Evolutionary conservation across 2,888 invertebrate species (phyloP), one percentile per base, ranked within the genome.

Genomic region (Tachina grossa): DNA sequence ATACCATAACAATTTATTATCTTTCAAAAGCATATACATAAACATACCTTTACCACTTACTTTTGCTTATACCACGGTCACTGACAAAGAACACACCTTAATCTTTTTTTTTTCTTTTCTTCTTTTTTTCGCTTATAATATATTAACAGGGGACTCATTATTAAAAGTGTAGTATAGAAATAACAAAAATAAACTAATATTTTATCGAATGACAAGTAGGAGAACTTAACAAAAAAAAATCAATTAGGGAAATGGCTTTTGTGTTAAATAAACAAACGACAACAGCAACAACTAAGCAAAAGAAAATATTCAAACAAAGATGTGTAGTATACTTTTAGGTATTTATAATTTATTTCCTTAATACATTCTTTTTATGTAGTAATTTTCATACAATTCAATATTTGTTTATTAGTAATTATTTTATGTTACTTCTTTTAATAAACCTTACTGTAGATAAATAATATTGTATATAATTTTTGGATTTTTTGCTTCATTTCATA

Each of bases 101-200:
- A 77, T 59, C 65, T 55, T 55, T 72, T 39, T 66, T n/a, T 22
- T 63, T 51, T 41, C 16, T 51, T 5, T 39, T 55, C 1, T 14
- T 19, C 9, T 65, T 2, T 31, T 31, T 51, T 61, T 31, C n/a
- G 19, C 55, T 77, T 85, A 79, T 83, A 71, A 79, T 80, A 85
- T 83, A 83, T 83, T 85, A 85, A 76, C 79, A 31, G 71, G 83
- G 83, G 85, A 83, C 71, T 85, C 72, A 85, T 80, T 85, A 85
- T 76, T 75, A 76, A 85, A 76, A 77, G 19, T 66, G 65, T 83
- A 51, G 45, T 13, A 66, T 51, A 83, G 59, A 43, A 45, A 77
- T 13, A 19, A 31, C 31, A 31, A 69, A 16, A 79, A 19, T 57
- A 76, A 76, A 85, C 47, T 85, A 83, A 85, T 83, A 85, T 85